phyloP scores from a whole-genome alignment of 2,113 vertebrate genomes.

The Triplophysa siluroides region DNA sequence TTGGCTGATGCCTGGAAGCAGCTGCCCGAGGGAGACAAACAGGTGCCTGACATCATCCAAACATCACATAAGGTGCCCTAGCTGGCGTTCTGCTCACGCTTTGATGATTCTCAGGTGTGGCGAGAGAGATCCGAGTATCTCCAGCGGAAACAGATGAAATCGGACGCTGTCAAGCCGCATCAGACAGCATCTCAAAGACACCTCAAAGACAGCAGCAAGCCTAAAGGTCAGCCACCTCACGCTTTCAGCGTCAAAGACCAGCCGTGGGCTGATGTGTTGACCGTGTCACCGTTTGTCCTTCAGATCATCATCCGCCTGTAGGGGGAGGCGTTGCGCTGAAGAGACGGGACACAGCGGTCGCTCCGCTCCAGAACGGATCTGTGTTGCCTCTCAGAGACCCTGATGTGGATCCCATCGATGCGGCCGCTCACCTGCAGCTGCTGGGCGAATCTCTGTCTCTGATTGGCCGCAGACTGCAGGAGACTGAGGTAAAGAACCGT shows the following conservation, averaged over 20 bases:
- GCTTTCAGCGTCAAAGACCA: not conserved
- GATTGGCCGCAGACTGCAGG: constrained; percentile 90
- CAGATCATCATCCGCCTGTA: constrained; percentile 1
- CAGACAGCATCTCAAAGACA: constrained; percentile 40
- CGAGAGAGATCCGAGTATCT: constrained; percentile 96
- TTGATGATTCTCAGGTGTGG: constrained; percentile 80
- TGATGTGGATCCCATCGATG: constrained; percentile 84
- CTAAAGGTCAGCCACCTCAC: constrained; percentile 33
- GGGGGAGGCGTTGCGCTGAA: constrained; percentile 36
- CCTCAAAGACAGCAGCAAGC: constrained; percentile 40
- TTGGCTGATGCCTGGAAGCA: constrained; percentile 97
- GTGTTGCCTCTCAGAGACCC: constrained; percentile 71
- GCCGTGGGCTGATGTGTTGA: not conserved
- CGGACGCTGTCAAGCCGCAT: constrained; percentile 84
- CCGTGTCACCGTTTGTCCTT: not conserved
- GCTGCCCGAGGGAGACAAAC: constrained; percentile 95
- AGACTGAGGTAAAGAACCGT: constrained; percentile 79
- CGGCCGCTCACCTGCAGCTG: constrained; percentile 92
- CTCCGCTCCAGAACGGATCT: constrained; percentile 30
- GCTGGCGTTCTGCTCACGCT: not conserved
- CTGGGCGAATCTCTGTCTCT: constrained; percentile 92
- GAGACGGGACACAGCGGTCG: constrained; percentile 63
- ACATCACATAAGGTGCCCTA: not conserved
- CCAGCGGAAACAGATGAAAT: constrained; percentile 98
- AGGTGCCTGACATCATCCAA: constrained; percentile 71